A percentile compares a stretch with the other conserved stretches of the same genome.
phyloP scores from a whole-genome alignment of 2,113 vertebrate species.

The Aphelocoma coerulescens region DNA sequence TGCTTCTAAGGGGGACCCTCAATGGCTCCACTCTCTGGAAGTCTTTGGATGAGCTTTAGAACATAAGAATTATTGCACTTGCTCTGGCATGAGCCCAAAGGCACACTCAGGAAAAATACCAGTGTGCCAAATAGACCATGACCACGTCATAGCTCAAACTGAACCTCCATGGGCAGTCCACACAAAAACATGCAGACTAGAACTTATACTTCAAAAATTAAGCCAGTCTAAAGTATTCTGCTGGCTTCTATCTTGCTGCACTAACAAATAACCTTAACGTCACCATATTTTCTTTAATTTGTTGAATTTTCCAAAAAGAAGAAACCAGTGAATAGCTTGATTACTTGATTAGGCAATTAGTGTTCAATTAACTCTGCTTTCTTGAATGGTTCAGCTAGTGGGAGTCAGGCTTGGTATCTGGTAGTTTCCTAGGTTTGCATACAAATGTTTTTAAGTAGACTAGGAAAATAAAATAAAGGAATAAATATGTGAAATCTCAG shows the following conservation, averaged over 20 bases:
- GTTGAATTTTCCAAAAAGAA: not conserved
- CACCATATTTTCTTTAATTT: not conserved
- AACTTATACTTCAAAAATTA: not conserved
- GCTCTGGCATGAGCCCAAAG: not conserved
- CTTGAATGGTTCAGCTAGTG: not conserved
- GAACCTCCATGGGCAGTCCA: not conserved
- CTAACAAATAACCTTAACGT: not conserved
- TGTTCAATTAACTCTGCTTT: not conserved
- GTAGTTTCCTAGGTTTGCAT: not conserved
- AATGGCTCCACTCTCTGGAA: not conserved
- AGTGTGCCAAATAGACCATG: rapidly evolving
- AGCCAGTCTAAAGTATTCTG: not conserved
- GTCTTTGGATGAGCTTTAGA: not conserved
- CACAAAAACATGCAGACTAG: rapidly evolving
- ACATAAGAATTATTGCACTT: not conserved
- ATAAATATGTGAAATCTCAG: rapidly evolving
- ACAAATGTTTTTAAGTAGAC: not conserved
- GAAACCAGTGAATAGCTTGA: not conserved
- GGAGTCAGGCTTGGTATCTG: not conserved
- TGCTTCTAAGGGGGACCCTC: too few species aligned
- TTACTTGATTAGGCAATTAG: not conserved
- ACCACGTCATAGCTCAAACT: not conserved
- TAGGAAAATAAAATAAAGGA: rapidly evolving
- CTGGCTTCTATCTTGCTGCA: not conserved
- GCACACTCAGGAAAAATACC: not conserved